Conservation (phyloP, 2,797 vertebrate genomes). For the Poecile montanus region DNA sequence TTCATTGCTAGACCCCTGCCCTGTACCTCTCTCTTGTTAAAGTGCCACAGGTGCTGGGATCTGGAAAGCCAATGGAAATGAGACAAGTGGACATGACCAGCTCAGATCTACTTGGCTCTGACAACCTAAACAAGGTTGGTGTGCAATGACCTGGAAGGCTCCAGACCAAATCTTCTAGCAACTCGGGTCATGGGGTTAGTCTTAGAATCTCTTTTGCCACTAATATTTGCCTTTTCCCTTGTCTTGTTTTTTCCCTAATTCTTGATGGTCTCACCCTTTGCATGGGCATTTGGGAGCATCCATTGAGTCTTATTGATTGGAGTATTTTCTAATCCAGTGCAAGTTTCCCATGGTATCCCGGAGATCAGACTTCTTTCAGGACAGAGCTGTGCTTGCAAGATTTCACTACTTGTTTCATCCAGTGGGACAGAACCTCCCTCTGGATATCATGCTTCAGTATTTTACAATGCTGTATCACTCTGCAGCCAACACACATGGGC, state of each 20-base stretch:
- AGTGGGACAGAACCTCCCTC: neutral
- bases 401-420: neutral
- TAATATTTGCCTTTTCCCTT: neutral
- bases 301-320: neutral
- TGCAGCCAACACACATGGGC: rapidly evolving
- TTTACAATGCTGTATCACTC: neutral
- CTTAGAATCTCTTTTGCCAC: neutral
- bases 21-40: neutral
- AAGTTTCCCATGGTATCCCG: neutral
- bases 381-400: neutral
- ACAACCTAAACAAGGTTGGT: neutral
- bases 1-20: neutral
- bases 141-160: neutral
- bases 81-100: neutral
- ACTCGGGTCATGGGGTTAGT: neutral
- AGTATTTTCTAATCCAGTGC: neutral
- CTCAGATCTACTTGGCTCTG: neutral
- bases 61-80: too few relatives aligned
- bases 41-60: neutral
- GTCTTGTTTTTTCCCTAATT: neutral
- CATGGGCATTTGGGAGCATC: neutral
- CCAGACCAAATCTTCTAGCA: neutral
- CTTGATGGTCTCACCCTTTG: neutral
- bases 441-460: neutral
- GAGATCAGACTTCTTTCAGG: neutral